Percentiles rank a stretch among this genome's conserved stretches.
Conservation (phyloP, 1,140 invertebrate genomes). For the Antheraea mylitta region DNA sequence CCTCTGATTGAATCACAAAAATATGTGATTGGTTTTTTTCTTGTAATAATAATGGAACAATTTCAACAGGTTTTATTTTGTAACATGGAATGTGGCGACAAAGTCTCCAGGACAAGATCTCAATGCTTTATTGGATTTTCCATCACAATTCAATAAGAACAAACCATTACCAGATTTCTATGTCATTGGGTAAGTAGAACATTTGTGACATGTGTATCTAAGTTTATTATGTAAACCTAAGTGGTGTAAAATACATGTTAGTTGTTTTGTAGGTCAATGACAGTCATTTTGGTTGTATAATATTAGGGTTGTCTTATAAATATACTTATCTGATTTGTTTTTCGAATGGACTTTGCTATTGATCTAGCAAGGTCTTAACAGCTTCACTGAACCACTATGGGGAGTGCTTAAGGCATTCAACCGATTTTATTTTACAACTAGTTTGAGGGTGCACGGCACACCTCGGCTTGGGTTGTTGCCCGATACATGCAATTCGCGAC, state of each 20-base stretch:
- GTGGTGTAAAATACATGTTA: conserved; percentile 10
- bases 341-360: too few relatives aligned
- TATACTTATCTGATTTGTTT: too few relatives aligned
- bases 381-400: too few relatives aligned
- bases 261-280: conserved; percentile 21
- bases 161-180: conserved; percentile 88
- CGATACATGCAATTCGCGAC: too few relatives aligned
- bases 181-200: conserved; percentile 84
- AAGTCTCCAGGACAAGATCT: conserved; percentile 85
- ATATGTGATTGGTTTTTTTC: background rate
- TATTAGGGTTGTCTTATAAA: background rate
- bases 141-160: conserved; percentile 77
- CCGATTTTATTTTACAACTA: too few relatives aligned
- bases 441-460: too few relatives aligned
- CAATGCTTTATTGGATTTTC: conserved; percentile 83
- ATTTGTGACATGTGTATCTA: background rate
- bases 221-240: background rate
- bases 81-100: conserved; percentile 93
- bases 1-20: background rate
- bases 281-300: background rate
- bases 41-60: background rate
- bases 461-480: too few relatives aligned
- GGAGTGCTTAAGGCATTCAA: too few relatives aligned
- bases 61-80: conserved; percentile 84
- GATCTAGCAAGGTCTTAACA: too few relatives aligned